A percentile compares a stretch with the other conserved stretches of the same genome.
phyloP scores from a whole-genome alignment of 2,113 vertebrate species.

The Probosciger aterrimus region DNA sequence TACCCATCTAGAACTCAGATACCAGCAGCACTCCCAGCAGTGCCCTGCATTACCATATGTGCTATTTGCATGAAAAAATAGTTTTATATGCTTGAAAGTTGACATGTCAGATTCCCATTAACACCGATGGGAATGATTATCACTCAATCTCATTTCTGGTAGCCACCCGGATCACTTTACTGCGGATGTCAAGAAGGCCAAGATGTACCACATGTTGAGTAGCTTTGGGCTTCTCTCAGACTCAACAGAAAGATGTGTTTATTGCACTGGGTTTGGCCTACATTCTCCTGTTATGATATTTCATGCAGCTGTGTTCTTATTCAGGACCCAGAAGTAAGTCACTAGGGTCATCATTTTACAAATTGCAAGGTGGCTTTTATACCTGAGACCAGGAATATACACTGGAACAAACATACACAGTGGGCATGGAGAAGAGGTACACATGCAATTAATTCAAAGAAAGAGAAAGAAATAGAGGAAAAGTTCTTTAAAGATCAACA shows the following conservation, averaged over 20 bases:
- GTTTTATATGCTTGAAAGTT: background rate
- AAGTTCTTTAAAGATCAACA: background rate
- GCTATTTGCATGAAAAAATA: background rate
- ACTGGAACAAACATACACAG: background rate
- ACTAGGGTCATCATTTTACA: background rate
- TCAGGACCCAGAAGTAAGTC: background rate
- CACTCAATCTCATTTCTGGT: background rate
- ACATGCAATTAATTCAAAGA: background rate
- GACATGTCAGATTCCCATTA: background rate
- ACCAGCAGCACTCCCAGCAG: background rate
- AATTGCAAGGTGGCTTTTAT: background rate
- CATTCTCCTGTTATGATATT: background rate
- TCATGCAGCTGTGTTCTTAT: background rate
- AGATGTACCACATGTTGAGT: background rate
- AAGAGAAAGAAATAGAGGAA: background rate
- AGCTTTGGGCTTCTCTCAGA: background rate
- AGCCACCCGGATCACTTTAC: background rate
- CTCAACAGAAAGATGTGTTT: background rate
- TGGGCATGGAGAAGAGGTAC: background rate
- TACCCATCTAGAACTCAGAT: background rate
- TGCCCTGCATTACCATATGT: background rate
- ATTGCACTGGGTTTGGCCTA: background rate
- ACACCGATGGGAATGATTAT: background rate
- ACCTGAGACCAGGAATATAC: background rate
- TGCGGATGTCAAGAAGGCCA: background rate